Base-by-base conservation (phyloP, 2,797 vertebrate species). In the Coregonus suidteri region DNA sequence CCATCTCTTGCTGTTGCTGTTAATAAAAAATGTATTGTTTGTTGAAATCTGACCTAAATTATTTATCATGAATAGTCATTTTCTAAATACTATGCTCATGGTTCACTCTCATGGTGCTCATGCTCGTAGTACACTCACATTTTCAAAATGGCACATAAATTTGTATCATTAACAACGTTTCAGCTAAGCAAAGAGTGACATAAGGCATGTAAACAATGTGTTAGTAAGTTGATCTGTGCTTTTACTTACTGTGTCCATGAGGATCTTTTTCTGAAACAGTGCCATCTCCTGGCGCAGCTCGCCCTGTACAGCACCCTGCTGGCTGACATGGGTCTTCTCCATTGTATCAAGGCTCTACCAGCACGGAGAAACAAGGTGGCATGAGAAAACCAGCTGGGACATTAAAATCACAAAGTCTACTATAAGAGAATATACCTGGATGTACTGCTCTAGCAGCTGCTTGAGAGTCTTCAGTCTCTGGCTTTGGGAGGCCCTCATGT, bases 1-100 rank as follows among this genome's bases (percentile, higher is more conserved):
- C 72, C 37, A 83, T 73, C 47, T 80, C 82, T 34, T 83, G 78
- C 54, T 82, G 74, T 74, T 82, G 84, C 83, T 82, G 80, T 75
- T 13, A 70, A 20, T 35, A 59, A 65, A 80, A 76, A 6, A 62
- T 47, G 25, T 62, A 56, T 51, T 20, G 54, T 35, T 25, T 16
- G 18, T 65, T 30, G 59, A 31, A 47, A 47, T 47, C 41, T 47
- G 41, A 47, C 41, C 9, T 71, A 9, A 53, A 56, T 35, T 6
- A 51, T 47, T 9, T 47, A 47, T 47, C 7, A 47, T 47, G 9
- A 31, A 11, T 6, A 0, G 66, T 68, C 31, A n/a, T 71, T 16
- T 20, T 20, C 1, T 41, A 15, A 37, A 64, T 25, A 64, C 14
- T 34, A 34, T 37, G 59, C 59, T 64, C 20, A 62, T 68, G 15